Evolutionary conservation across 2,888 invertebrate species (phyloP), one percentile per base, ranked within the genome.

Genomic region (Cecidostiba fungosa): DNA sequence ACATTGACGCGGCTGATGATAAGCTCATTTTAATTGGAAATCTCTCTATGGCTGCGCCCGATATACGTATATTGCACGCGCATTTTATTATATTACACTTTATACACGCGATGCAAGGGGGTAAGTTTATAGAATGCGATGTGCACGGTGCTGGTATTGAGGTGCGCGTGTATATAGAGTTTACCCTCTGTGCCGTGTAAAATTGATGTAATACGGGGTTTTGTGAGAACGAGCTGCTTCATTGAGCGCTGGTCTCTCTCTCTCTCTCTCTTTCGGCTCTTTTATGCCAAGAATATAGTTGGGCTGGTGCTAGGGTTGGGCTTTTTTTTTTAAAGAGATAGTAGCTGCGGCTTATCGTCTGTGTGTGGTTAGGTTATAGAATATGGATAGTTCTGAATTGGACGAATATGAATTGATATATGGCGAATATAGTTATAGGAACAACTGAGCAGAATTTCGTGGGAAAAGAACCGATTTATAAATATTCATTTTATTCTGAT

Each of bases 1-100:
- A 69, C 88, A 90, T 89, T 84, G 62, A 81, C 78, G 76, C 62
- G 73, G 39, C 87, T 86, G 89, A 89, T 86, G 89, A 89, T 91
- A 91, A 92, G 89, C 86, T 88, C 77, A 82, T 87, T 92, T 92
- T 92, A 92, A 92, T 92, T 92, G 89, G 88, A 90, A 90, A 88
- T 87, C 88, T 86, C 85, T 12, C 43, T 82, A 54, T 76, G 87
- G 89, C 88, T 90, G 89, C 43, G 12, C 39, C 39, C 32, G 70
- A 36, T 36, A 29, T 36, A 23, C 32, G 4, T 19, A 43, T 12
- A 12, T 36, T 36, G 36, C 47, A 23, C 54, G 26, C 50, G 5
- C 32, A 39, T 32, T 39, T 43, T 47, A 16, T 82, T 16, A 19
- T 36, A 23, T 29, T 23, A n/a, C 32, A 23, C 54, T n/a, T 77